These are phyloP conservation scores for Drosophila seguyi DNA, from an alignment of 1,140 invertebrate species.

Conservation along the genomic window DNA sequence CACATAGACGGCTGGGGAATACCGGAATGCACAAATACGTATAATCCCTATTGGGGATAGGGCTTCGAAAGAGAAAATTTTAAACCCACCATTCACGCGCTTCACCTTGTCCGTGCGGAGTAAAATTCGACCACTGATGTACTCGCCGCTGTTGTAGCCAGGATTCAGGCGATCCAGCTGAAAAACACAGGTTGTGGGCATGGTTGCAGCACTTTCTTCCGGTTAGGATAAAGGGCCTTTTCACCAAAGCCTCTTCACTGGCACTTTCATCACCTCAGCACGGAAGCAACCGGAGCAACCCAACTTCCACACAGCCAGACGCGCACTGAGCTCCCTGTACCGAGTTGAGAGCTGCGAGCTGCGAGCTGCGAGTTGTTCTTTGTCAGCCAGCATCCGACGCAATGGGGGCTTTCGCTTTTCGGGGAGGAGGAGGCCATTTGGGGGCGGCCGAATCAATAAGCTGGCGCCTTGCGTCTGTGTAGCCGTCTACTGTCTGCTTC, in stretches of 20 bases:
- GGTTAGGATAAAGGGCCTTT: background rate
- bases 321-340: constrained; percentile 62
- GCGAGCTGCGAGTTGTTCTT: constrained; percentile 17
- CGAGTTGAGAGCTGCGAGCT: constrained; percentile 15
- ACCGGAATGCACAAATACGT: background rate
- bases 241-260: constrained; percentile 6
- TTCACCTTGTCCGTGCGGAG: constrained; percentile 80
- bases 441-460: constrained; percentile 74
- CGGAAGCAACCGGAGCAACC: constrained; percentile 38
- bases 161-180: constrained; percentile 81
- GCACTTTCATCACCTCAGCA: constrained; percentile 10
- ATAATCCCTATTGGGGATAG: background rate
- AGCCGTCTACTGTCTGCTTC: constrained; percentile 78
- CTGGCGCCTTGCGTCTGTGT: constrained; percentile 82
- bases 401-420: constrained; percentile 58
- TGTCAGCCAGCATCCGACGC: constrained; percentile 60
- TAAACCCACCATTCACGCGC: constrained; percentile 75
- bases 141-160: constrained; percentile 78
- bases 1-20: constrained; percentile 72
- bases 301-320: constrained; percentile 76
- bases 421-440: constrained; percentile 9
- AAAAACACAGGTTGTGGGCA: constrained; percentile 82
- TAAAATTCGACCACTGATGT: constrained; percentile 77
- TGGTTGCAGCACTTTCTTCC: constrained; percentile 33
- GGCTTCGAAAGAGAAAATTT: background rate